These are phyloP conservation scores for Lipophrys pholis DNA, from an alignment of 2,113 vertebrate species.

Conservation along the genomic window DNA sequence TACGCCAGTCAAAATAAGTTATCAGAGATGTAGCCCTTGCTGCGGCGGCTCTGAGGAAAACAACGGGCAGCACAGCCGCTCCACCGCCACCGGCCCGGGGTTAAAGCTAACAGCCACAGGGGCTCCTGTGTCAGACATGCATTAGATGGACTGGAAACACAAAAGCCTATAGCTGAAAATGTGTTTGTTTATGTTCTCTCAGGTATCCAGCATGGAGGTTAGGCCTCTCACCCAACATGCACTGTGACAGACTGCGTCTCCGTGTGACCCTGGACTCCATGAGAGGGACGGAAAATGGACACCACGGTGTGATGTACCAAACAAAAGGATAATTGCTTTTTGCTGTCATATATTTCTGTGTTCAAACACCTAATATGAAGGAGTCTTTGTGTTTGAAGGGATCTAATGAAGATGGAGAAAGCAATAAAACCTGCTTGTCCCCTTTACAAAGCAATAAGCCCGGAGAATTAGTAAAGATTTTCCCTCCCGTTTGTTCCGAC, in stretches of 20 bases:
- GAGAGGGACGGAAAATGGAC: conserved; percentile 13
- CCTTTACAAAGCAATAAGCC: conserved; percentile 45
- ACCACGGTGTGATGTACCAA: background rate
- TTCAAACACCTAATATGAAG: background rate
- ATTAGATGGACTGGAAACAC: background rate
- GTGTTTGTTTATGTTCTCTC: conserved; percentile 15
- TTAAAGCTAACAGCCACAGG: too few relatives aligned
- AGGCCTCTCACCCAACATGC: conserved; percentile 3
- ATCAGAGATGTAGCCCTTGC: background rate
- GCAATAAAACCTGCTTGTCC: conserved; percentile 15
- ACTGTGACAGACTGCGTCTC: background rate
- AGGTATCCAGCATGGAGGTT: background rate
- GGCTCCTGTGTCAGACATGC: too few relatives aligned
- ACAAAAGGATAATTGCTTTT: background rate
- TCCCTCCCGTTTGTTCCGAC: conserved; percentile 35
- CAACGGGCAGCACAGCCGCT: too few relatives aligned
- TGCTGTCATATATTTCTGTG: background rate
- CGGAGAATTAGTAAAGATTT: conserved; percentile 60
- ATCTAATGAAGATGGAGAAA: conserved; percentile 4
- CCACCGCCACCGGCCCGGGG: too few relatives aligned
- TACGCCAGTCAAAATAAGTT: too few relatives aligned
- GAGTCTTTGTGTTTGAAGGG: background rate
- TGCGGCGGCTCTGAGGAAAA: too few relatives aligned
- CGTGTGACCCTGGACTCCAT: conserved; percentile 2
- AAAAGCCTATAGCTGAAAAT: conserved; percentile 5